Base-by-base conservation (phyloP, 2,113 vertebrate species). In the Clinocottus analis region DNA sequence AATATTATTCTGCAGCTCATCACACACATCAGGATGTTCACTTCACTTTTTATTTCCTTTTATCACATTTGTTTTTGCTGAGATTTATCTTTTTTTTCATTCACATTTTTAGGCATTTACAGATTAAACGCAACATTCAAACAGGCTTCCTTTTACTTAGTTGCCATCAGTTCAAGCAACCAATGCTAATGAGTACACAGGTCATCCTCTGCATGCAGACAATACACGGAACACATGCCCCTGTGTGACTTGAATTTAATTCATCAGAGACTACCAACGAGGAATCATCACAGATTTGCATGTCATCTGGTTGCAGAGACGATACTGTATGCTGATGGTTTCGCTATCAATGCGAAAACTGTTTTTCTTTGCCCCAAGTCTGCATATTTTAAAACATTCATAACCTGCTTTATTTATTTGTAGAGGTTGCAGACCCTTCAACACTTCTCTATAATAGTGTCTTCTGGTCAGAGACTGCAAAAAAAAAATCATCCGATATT, bases 221-320 rank as follows among this genome's bases (percentile, higher is more conserved):
- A 51, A 67, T 23, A 53, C 76, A 51, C 35, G 62, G 67, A 80
- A 89, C 80, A 86, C 78, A 85, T 77, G 65, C 64, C 41, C 58
- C 53, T 62, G 49, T 75, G 72, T 83, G 80, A 37, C 12, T 64
- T 17, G 71, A 70, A 87, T 84, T 69, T 75, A 47, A 82, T 82
- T 80, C 29, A 55, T 74, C 68, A 31, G 45, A 75, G 21, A 25
- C 56, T 7, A 59, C 79, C 67, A 65, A 83, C 31, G 41, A 77
- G 41, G 25, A 45, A 68, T 70, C 47, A 35, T 77, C 41, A 11
- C 53, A 81, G 21, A 79, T 78, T 84, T 86, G 80, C 78, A 77
- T 82, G 71, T 75, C 64, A 75, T 82, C 65, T 70, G 65, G 53
- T 83, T 84, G 66, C 72, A 77, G 72, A 75, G 23, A 61, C 29